Base-by-base conservation (phyloP, 2,797 vertebrate genomes). In the Scomberomorus guttatus region DNA sequence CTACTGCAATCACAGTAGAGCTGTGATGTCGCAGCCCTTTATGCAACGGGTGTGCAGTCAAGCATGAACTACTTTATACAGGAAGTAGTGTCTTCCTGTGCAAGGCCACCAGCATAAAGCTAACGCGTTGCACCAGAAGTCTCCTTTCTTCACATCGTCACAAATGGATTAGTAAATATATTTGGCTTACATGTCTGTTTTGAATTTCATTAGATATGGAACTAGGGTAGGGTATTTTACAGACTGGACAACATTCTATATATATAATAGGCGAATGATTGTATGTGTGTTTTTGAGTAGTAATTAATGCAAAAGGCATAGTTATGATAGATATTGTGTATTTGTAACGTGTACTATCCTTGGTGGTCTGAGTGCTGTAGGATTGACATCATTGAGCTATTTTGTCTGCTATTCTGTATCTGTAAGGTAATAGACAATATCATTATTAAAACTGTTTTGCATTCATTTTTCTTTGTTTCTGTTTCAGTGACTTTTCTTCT, bases 31-130 rank as follows among this genome's bases (percentile, higher is more conserved):
- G 27, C 37, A 55, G 13, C 17, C 1, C 1, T 0, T 60, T 52
- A 0, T 74, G 54, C 50, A 77, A 4, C 0, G 1, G 64, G n/a
- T 2, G 24, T 39, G 12, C 37, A 39, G 2, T 20, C 14, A 34
- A 20, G 0, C n/a, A 73, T 1, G 1, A 15, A 18, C 8, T 17
- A 17, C 7, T n/a, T n/a, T n/a, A n/a, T n/a, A 80, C 64, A 84
- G 86, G 89, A 92, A 84, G 59, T n/a, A 5, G 13, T 10, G 24
- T 46, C 32, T 88, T 88, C 68, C 77, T 85, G 75, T 79, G 32
- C 20, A 44, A 5, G 51, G 84, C 78, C 83, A 66, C 75, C 44
- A 18, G 12, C 13, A 2, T 20, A 0, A 12, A 51, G 3, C 15
- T 20, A 12, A 12, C 15, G 0, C 22, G 15, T 25, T 64, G 27